A percentile compares a stretch with the other conserved stretches of the same genome.
Evolutionary conservation across 1,140 invertebrate species (phyloP).

Genomic region (Mya arenaria): DNA sequence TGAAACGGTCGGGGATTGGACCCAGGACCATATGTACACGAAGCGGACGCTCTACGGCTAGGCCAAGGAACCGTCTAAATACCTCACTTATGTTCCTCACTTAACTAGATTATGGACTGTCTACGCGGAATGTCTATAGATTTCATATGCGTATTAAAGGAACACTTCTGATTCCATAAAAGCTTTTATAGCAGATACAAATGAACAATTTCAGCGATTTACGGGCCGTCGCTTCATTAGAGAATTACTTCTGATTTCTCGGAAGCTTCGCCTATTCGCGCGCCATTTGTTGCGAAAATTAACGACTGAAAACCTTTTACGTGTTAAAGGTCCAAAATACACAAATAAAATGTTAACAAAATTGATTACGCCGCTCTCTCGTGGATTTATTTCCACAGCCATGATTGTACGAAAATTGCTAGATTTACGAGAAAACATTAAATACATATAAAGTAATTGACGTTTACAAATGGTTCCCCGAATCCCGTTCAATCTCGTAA

Average conservation of each 20-base stretch:
- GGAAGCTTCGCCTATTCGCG: conserved; percentile 11
- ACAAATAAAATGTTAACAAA: conserved; percentile 56
- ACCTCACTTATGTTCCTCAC: too few species aligned
- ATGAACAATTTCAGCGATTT: too few species aligned
- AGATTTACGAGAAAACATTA: conserved; percentile 59
- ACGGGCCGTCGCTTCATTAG: conserved; percentile 22
- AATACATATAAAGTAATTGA: conserved; percentile 61
- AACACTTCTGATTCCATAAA: too few species aligned
- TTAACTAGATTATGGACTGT: too few species aligned
- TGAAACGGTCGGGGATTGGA: too few species aligned
- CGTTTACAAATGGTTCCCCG: conserved; percentile 52
- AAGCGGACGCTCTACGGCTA: too few species aligned
- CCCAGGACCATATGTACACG: too few species aligned
- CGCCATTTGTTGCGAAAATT: conserved; percentile 49
- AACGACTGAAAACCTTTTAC: conserved; percentile 58
- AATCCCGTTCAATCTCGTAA: conserved; percentile 50
- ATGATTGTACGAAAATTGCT: conserved; percentile 56
- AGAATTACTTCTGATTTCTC: conserved; percentile 21
- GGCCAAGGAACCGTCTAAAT: too few species aligned
- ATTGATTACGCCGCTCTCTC: conserved; percentile 41
- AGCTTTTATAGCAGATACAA: too few species aligned
- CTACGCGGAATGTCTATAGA: too few species aligned
- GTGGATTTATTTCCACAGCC: conserved; percentile 49
- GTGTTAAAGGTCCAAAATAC: conserved; percentile 49
- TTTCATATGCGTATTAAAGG: too few species aligned